Percentiles rank a stretch among this genome's conserved stretches.
phyloP scores from a whole-genome alignment of 2,888 invertebrate species.

The Pandemis cinnamomeana region DNA sequence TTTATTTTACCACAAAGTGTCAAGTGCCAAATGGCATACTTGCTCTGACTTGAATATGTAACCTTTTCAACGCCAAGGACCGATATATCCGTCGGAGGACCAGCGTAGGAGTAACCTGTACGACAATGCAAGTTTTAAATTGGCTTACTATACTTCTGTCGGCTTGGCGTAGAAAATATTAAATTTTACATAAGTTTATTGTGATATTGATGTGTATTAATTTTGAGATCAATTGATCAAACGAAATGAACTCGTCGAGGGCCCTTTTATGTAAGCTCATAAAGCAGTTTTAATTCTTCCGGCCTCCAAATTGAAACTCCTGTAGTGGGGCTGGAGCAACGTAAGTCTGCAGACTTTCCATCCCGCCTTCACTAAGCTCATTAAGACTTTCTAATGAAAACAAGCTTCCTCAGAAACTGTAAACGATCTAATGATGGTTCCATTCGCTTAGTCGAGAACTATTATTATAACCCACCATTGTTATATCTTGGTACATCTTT shows the following conservation, averaged over 20 bases:
- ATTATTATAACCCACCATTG: not conserved
- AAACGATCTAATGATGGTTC: constrained; percentile 19
- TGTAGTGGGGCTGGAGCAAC: constrained; percentile 17
- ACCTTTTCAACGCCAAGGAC: too few species aligned
- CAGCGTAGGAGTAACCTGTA: too few species aligned
- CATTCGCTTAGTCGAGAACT: not conserved
- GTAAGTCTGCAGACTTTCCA: constrained; percentile 30
- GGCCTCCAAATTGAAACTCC: constrained; percentile 33
- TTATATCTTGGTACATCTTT: too few species aligned
- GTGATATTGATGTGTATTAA: not conserved
- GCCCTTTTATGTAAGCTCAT: constrained; percentile 8
- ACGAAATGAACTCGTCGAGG: constrained; percentile 6
- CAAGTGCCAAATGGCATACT: too few species aligned
- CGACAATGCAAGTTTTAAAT: too few species aligned
- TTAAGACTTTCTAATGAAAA: constrained; percentile 36
- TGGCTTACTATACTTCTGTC: too few species aligned
- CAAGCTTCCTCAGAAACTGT: constrained; percentile 30
- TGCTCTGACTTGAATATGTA: too few species aligned
- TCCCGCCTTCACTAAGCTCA: constrained; percentile 27
- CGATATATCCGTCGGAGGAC: too few species aligned
- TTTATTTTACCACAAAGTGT: too few species aligned
- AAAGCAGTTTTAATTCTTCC: constrained; percentile 30
- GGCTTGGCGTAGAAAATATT: too few species aligned
- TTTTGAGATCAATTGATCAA: not conserved
- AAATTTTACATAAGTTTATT: too few species aligned